phyloP scores from a whole-genome alignment of 2,888 invertebrate genomes.

The Sympetrum striolatum region DNA sequence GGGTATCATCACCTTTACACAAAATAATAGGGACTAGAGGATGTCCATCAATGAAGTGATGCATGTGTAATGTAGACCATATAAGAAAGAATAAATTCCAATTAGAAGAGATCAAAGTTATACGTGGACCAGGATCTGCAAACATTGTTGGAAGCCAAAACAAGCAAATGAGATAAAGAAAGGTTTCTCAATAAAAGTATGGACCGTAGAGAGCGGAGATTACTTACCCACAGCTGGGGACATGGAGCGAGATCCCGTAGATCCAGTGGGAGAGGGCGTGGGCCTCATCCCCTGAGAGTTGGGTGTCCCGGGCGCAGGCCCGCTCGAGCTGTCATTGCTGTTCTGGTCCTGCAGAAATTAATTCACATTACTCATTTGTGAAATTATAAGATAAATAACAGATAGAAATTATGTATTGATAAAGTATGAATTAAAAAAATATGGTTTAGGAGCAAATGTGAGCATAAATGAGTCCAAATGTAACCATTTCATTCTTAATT shows the following conservation, averaged over 20 bases:
- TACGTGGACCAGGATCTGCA: no score
- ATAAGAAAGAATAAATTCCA: no score
- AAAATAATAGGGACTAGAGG: no score
- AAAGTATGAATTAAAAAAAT: background rate
- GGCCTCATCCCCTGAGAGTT: slow-evolving; percentile 83
- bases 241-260: slow-evolving; percentile 95
- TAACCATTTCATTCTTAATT: background rate
- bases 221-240: slow-evolving; percentile 94
- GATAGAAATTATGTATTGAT: no score
- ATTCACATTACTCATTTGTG: background rate
- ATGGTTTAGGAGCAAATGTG: background rate
- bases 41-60: no score
- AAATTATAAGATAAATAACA: background rate
- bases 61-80: no score
- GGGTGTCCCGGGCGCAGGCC: slow-evolving; percentile 69
- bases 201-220: background rate
- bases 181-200: background rate
- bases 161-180: no score
- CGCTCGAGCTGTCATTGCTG: slow-evolving; percentile 85
- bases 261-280: slow-evolving; percentile 91
- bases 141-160: no score
- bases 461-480: background rate
- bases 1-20: no score
- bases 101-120: no score
- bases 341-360: slow-evolving; percentile 58